Conservation (phyloP, 2,113 vertebrate species). For the Morone saxatilis region DNA sequence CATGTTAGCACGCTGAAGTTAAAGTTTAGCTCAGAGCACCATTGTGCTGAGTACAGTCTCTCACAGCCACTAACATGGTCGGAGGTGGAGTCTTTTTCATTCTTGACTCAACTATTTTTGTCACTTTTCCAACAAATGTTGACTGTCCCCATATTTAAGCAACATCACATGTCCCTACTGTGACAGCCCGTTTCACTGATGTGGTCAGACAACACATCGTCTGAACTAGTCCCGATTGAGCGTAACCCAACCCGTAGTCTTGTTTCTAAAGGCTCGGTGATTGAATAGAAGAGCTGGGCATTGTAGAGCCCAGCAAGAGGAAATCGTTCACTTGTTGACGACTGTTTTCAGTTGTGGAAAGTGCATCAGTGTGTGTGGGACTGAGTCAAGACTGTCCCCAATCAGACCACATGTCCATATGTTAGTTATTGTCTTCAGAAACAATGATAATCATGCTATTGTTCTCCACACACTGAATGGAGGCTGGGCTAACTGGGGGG, state of each 20-base stretch:
- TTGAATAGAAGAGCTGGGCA: neutral
- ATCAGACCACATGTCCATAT: conserved; percentile 52
- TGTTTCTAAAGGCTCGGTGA: neutral
- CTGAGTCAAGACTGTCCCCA: conserved; percentile 22
- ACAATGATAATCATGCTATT: conserved; percentile 64
- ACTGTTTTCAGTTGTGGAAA: neutral
- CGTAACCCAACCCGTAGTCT: neutral
- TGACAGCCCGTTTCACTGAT: neutral
- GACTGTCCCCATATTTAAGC: neutral
- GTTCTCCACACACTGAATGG: conserved; percentile 50
- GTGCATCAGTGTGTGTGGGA: no score
- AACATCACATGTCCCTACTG: neutral
- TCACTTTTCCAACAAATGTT: no score
- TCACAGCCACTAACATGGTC: neutral
- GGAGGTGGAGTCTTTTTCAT: no score
- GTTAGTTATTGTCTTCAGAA: conserved; percentile 60
- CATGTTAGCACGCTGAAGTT: neutral
- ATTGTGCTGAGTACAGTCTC: neutral
- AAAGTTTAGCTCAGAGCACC: neutral
- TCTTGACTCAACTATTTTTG: no score
- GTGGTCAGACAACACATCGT: neutral
- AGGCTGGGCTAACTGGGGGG: conserved; percentile 14
- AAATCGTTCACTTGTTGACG: neutral
- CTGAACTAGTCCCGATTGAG: neutral
- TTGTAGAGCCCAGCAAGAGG: neutral